Base-by-base conservation (phyloP, 2,888 invertebrate species). In the Campoletis raptor region DNA sequence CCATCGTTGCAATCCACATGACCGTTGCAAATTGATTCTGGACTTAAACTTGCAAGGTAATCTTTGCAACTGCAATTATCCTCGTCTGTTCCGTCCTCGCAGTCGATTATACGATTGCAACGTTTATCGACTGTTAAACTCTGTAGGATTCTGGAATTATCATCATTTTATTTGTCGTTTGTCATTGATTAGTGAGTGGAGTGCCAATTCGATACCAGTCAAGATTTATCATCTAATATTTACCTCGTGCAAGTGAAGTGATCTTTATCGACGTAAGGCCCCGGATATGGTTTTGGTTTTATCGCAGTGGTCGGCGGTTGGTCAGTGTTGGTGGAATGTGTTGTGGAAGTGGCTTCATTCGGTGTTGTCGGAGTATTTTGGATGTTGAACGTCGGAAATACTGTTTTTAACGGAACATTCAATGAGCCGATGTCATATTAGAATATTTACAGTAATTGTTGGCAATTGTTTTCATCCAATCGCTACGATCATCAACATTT, bases 41-140 rank as follows among this genome's bases (percentile, higher is more conserved):
- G 95, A 85, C 95, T 90, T 1, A 94, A 91, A 21, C 95, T 94
- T 81, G 93, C 93, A 66, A 98, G 94, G 90, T 96, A 96, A 91
- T 97, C 97, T n/a, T 94, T 95, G 92, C 98, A 98, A 0, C 95
- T 95, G 92, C 98, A 98, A 85, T 95, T 94, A 7, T 95, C 92
- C 94, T 98, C 98, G 93, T 98, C 98, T 0, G 97, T 97, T 6
- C 97, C 97, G 94, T 98, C 98, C 94, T 98, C 97, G 93, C 98
- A 98, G 91, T 98, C 97, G 24, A 96, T 94, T 83, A 95, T 94
- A 66, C 95, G 96, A 91, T 98, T 95, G 92, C 98, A 98, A 42
- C 96, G 95, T 89, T 96, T 95, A 2, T 92, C 89, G 37, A 95
- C 93, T 0, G 96, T 95, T 82, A 98, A 95, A 10, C 94, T 95